A percentile compares a stretch with the other conserved stretches of the same genome.
Conservation (phyloP, 2,888 invertebrate genomes). For the Brachylomia viminalis region DNA sequence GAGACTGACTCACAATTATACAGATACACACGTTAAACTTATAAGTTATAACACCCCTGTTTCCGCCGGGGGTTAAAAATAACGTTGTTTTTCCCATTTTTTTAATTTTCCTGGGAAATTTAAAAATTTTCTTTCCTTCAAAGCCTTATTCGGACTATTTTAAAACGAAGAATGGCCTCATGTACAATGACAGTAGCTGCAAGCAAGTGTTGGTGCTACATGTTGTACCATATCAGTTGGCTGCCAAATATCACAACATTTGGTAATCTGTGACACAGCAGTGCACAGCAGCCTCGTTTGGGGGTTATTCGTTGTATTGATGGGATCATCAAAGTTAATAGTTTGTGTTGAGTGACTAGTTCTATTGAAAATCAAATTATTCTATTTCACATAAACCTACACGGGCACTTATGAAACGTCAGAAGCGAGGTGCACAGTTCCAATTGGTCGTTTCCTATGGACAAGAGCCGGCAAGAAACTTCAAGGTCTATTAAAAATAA, state of each 20-base stretch:
- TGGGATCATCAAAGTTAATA: background rate
- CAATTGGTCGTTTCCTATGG: background rate
- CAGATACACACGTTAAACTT: too few relatives aligned
- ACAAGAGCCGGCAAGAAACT: background rate
- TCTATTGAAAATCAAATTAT: background rate
- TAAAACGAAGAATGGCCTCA: background rate
- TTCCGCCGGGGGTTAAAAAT: too few relatives aligned
- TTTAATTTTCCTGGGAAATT: too few relatives aligned
- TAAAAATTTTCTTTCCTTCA: too few relatives aligned
- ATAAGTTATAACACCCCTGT: too few relatives aligned
- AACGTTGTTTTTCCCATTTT: too few relatives aligned
- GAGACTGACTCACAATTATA: too few relatives aligned
- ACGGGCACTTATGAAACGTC: too few relatives aligned
- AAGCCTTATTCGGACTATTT: too few relatives aligned
- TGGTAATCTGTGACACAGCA: slow-evolving; percentile 15
- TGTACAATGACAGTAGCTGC: background rate
- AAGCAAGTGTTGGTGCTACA: slow-evolving; percentile 41
- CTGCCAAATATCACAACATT: slow-evolving; percentile 45
- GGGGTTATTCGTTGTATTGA: background rate
- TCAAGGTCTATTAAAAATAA: background rate
- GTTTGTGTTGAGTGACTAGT: background rate
- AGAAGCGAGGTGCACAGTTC: background rate
- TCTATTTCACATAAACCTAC: background rate
- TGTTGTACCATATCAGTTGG: slow-evolving; percentile 17
- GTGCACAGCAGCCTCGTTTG: background rate